These are phyloP conservation scores for Rhynchomys soricoides DNA, from an alignment of 2,113 vertebrate species.

Conservation along the genomic window DNA sequence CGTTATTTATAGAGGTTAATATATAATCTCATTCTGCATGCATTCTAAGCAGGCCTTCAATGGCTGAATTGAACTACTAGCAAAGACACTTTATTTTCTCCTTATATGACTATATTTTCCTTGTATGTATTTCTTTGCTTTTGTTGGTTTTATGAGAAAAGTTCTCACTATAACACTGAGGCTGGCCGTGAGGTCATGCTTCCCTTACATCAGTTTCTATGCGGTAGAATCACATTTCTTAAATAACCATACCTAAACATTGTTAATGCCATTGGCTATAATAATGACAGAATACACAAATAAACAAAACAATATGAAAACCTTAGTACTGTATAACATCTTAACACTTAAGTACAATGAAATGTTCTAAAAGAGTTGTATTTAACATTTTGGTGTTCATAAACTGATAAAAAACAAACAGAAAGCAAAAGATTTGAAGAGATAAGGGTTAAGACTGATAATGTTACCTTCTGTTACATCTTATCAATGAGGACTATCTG, in stretches of 20 bases:
- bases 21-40: not conserved
- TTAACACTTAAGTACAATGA: not conserved
- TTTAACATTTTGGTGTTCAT: not conserved
- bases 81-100: too few species aligned
- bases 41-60: not conserved
- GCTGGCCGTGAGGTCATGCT: not conserved
- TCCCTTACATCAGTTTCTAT: not conserved
- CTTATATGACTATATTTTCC: not conserved
- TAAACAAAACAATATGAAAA: not conserved
- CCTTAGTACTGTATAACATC: not conserved
- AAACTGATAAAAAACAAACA: not conserved
- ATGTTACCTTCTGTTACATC: not conserved
- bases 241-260: not conserved
- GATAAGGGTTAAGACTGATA: not conserved
- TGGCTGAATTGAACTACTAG: not conserved
- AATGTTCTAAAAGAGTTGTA: not conserved
- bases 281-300: not conserved
- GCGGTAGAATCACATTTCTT: not conserved
- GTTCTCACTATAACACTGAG: not conserved
- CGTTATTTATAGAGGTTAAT: too few species aligned
- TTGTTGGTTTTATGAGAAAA: not conserved
- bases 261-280: not conserved
- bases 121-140: not conserved
- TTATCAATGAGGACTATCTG: not conserved
- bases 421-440: not conserved